Conservation (phyloP, 2,113 vertebrate species). For the Halichoerus grypus region DNA sequence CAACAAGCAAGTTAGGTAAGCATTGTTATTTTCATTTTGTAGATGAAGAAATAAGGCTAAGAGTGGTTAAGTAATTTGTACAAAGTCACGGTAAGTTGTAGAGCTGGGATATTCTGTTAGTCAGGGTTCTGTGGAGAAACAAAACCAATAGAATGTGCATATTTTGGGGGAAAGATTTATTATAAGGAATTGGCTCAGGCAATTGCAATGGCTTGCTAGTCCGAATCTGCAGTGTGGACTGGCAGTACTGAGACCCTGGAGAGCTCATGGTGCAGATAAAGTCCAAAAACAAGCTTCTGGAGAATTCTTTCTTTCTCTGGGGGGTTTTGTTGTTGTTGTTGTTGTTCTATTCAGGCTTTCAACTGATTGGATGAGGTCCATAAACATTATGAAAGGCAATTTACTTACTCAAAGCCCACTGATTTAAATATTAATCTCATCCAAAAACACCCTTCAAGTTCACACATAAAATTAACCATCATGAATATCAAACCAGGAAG, state of each 20-base stretch:
- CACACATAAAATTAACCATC: slow-evolving; percentile 14
- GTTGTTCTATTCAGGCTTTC: background rate
- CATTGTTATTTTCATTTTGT: background rate
- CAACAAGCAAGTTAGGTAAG: background rate
- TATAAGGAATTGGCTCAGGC: background rate
- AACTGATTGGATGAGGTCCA: background rate
- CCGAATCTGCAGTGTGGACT: background rate
- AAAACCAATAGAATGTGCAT: background rate
- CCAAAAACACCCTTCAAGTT: background rate
- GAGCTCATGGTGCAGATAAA: background rate
- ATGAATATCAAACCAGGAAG: background rate
- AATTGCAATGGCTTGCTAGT: background rate
- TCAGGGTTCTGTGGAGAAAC: background rate
- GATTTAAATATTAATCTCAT: background rate
- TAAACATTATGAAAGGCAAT: background rate
- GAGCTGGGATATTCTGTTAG: background rate
- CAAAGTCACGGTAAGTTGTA: background rate
- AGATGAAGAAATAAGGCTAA: background rate
- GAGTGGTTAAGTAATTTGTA: background rate
- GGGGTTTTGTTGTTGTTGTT: background rate
- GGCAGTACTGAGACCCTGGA: background rate
- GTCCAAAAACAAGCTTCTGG: background rate
- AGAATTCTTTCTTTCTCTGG: background rate
- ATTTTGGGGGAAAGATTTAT: background rate
- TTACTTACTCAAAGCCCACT: background rate